A percentile compares a stretch with the other conserved stretches of the same genome.
These are phyloP conservation scores for Harpagus bidentatus DNA, from an alignment of 2,113 vertebrate genomes.

Conservation along the genomic window DNA sequence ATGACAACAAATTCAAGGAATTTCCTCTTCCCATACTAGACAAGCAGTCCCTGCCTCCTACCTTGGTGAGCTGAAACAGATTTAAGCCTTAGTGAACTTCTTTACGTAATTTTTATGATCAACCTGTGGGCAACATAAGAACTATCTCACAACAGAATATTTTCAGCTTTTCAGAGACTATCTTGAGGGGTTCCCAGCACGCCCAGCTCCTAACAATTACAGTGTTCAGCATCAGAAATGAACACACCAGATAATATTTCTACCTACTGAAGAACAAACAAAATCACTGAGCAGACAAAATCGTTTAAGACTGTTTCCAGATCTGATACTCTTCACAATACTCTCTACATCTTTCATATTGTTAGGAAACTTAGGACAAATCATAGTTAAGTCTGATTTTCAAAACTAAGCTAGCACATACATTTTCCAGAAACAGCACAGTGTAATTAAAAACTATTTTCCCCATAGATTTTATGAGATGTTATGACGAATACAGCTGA, in stretches of 20 bases:
- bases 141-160: neutral
- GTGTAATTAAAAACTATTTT: conserved; percentile 39
- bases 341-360: neutral
- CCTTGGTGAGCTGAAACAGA: rapidly evolving
- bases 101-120: neutral
- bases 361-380: conserved; percentile 42
- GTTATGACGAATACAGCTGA: conserved; percentile 9
- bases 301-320: neutral
- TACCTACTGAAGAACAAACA: neutral
- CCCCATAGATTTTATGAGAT: neutral
- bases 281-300: neutral
- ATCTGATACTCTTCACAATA: neutral
- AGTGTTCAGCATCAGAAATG: neutral
- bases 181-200: neutral
- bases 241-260: neutral
- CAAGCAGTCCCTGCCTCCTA: neutral
- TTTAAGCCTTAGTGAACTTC: neutral
- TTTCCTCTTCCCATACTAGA: neutral
- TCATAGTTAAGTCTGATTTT: conserved; percentile 8
- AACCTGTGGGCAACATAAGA: neutral
- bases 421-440: conserved; percentile 17
- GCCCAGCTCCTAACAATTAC: too few species aligned
- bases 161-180: neutral
- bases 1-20: neutral
- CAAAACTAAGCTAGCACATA: conserved; percentile 19